A percentile compares a stretch with the other conserved stretches of the same genome.
Conservation (phyloP, 2,888 invertebrate species). For the Caenorhabditis wallacei region DNA sequence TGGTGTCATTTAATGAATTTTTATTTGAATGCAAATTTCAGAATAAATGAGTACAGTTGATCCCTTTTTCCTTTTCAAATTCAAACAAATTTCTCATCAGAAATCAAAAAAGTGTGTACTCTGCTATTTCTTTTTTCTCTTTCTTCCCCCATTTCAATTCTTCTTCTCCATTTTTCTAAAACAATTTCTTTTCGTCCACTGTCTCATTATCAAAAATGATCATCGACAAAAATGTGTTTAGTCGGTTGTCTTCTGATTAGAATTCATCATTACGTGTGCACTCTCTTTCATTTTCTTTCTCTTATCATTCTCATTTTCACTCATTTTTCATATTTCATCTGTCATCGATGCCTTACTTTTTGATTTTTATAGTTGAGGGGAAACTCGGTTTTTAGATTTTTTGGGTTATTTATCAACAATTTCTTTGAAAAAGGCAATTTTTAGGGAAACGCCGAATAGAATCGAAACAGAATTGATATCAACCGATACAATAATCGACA, state of each 20-base stretch:
- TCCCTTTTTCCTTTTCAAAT: neutral
- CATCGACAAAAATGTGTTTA: conserved; percentile 46
- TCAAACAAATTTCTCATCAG: conserved; percentile 14
- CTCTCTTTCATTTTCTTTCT: conserved; percentile 5
- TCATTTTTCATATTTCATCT: conserved; percentile 49
- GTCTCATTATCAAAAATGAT: conserved; percentile 44
- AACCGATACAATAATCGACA: neutral
- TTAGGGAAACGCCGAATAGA: conserved; percentile 14
- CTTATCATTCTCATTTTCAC: conserved; percentile 33
- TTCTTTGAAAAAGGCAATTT: neutral
- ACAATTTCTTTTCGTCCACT: neutral
- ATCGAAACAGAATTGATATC: neutral
- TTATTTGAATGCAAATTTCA: too few species aligned
- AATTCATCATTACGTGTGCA: conserved; percentile 37
- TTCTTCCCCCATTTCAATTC: conserved; percentile 9
- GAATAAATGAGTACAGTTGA: too few species aligned
- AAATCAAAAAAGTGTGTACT: conserved; percentile 52
- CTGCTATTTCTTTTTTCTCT: conserved; percentile 19
- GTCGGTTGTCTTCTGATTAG: conserved; percentile 39
- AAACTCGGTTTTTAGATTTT: neutral
- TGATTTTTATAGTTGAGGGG: conserved; percentile 27
- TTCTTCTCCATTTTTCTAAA: too few species aligned
- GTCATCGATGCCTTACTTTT: conserved; percentile 32
- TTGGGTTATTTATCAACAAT: too few species aligned
- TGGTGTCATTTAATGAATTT: too few species aligned